These are phyloP conservation scores for Pharmacophagus antenor DNA, from an alignment of 2,888 invertebrate genomes.

Conservation along the genomic window DNA sequence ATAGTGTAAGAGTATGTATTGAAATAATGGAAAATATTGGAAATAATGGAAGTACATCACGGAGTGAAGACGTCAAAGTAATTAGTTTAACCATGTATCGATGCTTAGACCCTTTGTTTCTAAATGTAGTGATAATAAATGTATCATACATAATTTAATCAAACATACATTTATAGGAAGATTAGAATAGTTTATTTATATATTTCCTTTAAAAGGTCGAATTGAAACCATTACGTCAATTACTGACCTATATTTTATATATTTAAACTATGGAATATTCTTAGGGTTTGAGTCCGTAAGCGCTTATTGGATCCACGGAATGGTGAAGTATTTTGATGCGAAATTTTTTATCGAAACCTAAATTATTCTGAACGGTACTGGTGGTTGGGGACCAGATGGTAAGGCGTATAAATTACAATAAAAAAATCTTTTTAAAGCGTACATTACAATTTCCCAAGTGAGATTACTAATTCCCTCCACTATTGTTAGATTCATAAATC, in stretches of 20 bases:
- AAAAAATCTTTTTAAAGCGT: constrained; percentile 12
- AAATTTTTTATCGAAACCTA: constrained; percentile 31
- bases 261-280: constrained; percentile 30
- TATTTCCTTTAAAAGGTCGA: constrained; percentile 2
- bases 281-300: constrained; percentile 35
- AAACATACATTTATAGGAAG: not conserved
- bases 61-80: constrained; percentile 14
- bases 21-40: too few relatives aligned
- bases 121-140: not conserved
- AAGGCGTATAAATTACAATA: constrained; percentile 47
- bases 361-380: constrained; percentile 50
- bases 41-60: constrained; percentile 32
- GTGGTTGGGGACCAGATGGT: constrained; percentile 68
- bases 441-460: constrained; percentile 50
- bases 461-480: constrained; percentile 75
- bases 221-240: constrained; percentile 22
- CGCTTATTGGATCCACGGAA: constrained; percentile 41
- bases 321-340: constrained; percentile 34
- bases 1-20: constrained; percentile 50
- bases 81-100: constrained; percentile 15
- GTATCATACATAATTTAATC: not conserved
- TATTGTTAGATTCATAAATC: constrained; percentile 54
- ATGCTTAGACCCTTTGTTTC: constrained; percentile 20
- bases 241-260: constrained; percentile 23
- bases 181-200: not conserved